Evolutionary conservation across 1,140 invertebrate genomes (phyloP).

Genomic region (Hylaeus anthracinus): DNA sequence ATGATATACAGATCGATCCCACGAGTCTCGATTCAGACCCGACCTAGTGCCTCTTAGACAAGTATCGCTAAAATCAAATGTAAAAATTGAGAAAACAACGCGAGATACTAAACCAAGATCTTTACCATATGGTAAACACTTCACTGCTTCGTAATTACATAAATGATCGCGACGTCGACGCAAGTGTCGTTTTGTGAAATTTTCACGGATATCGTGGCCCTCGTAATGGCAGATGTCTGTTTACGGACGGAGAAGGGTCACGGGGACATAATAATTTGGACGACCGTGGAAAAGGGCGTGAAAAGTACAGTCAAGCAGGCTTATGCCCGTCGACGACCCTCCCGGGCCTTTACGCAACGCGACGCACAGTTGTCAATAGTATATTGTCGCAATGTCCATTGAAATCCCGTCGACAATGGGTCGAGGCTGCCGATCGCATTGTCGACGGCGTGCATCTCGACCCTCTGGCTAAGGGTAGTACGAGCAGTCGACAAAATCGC

Average conservation of each 20-base stretch:
- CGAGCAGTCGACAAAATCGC: slow-evolving; percentile 55
- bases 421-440: slow-evolving; percentile 68
- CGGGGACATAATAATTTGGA: slow-evolving; percentile 59
- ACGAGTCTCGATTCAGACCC: too few relatives aligned
- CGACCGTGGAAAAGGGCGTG: slow-evolving; percentile 72
- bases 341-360: slow-evolving; percentile 69
- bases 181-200: not conserved
- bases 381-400: slow-evolving; percentile 78
- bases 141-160: too few relatives aligned
- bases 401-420: slow-evolving; percentile 70
- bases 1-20: too few relatives aligned
- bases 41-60: too few relatives aligned
- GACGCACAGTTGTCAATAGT: slow-evolving; percentile 70
- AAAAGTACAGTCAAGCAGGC: slow-evolving; percentile 78
- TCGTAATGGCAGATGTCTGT: slow-evolving; percentile 51
- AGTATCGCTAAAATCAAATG: too few relatives aligned
- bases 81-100: too few relatives aligned
- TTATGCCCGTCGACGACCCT: slow-evolving; percentile 59
- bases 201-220: slow-evolving; percentile 19
- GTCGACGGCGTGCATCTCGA: slow-evolving; percentile 60
- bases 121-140: too few relatives aligned
- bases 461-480: slow-evolving; percentile 15
- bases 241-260: slow-evolving; percentile 4
- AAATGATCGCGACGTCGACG: too few relatives aligned
- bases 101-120: too few relatives aligned